Base-by-base conservation (phyloP, 2,797 vertebrate genomes). In the Sebastes oblongus region DNA sequence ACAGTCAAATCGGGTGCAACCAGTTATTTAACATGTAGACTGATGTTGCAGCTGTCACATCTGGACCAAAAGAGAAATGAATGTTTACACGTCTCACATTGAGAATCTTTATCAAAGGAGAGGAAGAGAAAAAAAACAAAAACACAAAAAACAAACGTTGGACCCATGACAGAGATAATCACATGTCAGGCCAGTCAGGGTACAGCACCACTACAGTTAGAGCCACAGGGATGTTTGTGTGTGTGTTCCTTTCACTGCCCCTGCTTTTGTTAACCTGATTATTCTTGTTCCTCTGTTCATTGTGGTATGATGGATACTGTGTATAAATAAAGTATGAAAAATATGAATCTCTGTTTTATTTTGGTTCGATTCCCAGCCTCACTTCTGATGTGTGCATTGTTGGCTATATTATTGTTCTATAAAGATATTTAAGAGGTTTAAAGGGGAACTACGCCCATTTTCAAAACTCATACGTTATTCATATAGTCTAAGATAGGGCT, bases 311-410 rank as follows among this genome's bases (percentile, higher is more conserved):
- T 91, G 83, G 89, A 94, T 91, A 94, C 93, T 92, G 92, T 96
- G 92, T 94, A 93, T 88, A 84, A 96, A 96, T 96, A 96, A 96
- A 94, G 90, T 91, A 93, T 91, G 68, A 90, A 83, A 92, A 89
- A 89, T 77, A 70, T 78, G 8, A 1, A 71, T 30, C 18, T 75
- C 36, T 69, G 9, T 25, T 72, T 77, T 22, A 18, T 72, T 80
- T 29, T 65, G 61, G 62, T 18, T 42, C 2, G 61, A 34, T 42
- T 42, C 39, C 39, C 55, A n/a, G 24, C 36, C 9, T 60, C 8
- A 29, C 24, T 42, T 60, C 4, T 58, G 7, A 25, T 10, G 54
- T 30, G 12, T 39, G 36, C 36, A 39, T 39, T 39, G 12, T 39
- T 71, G 25, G 14, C 14, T 14, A 22, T 30, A 32, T 24, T 24